Evolutionary conservation across 2,888 invertebrate genomes (phyloP), one percentile per base, ranked within the genome.

Genomic region (Tanaodytes sp.): DNA sequence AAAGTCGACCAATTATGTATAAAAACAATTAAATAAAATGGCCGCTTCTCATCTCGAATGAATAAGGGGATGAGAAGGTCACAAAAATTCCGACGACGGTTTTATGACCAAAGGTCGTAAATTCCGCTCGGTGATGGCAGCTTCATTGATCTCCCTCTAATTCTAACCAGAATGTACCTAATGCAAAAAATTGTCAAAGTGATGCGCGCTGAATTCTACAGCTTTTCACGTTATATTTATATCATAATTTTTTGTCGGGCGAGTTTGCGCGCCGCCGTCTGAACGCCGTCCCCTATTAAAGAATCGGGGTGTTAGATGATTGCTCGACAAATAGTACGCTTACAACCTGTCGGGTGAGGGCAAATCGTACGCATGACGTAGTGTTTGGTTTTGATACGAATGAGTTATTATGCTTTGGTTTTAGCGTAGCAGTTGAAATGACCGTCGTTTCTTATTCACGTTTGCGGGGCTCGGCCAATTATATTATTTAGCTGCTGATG

Each of bases 1-100:
- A n/a, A 83, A 79, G 76, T 77, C 75, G 79, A 76, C 81, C 82
- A 82, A 83, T 82, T 83, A 83, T 82, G 79, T 80, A 77, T 77
- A 81, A 80, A 79, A 78, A 79, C 78, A 80, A 79, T 80, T 80
- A 80, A 79, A 80, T 72, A 62, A 74, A 64, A 65, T 61, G 61
- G 67, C 58, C 49, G 61, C 68, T 66, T 71, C 62, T 51, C 65
- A 61, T 66, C 61, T 37, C 15, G 54, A 46, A 65, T 58, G 42
- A 57, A 59, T 63, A 61, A 37, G 52, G 61, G 59, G 62, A 52
- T 58, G 61, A 59, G 66, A 55, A 71, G 71, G 61, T 55, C 49
- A 67, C 63, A 66, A 68, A 74, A 72, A 69, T 69, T 55, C 63
- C 69, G 52, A 70, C 75, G 75, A 78, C 76, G 78, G 82, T 82